These are phyloP conservation scores for Zoroaster sp. DNA, from an alignment of 53 echinoderm and acorn worm genomes.

Conservation along the genomic window DNA sequence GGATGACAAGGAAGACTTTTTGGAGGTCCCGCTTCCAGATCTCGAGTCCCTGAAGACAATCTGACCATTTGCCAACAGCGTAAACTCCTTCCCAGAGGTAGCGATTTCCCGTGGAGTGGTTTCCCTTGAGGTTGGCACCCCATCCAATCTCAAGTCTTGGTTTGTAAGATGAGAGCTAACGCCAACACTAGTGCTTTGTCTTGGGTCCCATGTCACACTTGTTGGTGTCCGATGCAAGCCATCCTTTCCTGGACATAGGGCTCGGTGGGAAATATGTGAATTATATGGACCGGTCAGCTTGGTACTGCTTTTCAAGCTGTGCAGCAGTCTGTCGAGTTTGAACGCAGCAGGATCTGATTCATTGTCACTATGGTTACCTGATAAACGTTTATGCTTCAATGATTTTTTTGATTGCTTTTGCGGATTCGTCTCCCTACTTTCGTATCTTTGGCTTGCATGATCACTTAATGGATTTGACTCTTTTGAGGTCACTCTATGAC, in stretches of 20 bases:
- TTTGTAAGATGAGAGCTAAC: background rate
- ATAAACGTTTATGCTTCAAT: background rate
- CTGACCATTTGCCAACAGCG: slow-evolving; percentile 44
- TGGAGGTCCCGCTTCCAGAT: slow-evolving; percentile 17
- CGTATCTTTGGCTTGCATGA: background rate
- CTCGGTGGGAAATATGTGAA: background rate
- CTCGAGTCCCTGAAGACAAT: slow-evolving; percentile 23
- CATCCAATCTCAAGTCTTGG: slow-evolving; percentile 3
- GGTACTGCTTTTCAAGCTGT: slow-evolving; percentile 32
- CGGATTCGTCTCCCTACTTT: background rate
- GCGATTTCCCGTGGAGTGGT: background rate
- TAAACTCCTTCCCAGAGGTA: slow-evolving; percentile 36
- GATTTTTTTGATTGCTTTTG: background rate
- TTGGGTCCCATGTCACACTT: slow-evolving; percentile 9
- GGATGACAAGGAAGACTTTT: slow-evolving; percentile 12
- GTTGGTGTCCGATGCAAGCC: slow-evolving; percentile 26
- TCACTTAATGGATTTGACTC: background rate
- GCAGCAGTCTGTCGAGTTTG: slow-evolving; percentile 50
- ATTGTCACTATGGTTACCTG: background rate
- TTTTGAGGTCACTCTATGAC: background rate
- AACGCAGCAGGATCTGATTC: slow-evolving; percentile 21
- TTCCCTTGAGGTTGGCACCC: background rate
- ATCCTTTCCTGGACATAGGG: background rate
- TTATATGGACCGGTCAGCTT: background rate
- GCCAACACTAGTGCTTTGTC: background rate